These are phyloP conservation scores for Apteryx mantelli DNA, from an alignment of 2,113 vertebrate genomes.

Conservation along the genomic window DNA sequence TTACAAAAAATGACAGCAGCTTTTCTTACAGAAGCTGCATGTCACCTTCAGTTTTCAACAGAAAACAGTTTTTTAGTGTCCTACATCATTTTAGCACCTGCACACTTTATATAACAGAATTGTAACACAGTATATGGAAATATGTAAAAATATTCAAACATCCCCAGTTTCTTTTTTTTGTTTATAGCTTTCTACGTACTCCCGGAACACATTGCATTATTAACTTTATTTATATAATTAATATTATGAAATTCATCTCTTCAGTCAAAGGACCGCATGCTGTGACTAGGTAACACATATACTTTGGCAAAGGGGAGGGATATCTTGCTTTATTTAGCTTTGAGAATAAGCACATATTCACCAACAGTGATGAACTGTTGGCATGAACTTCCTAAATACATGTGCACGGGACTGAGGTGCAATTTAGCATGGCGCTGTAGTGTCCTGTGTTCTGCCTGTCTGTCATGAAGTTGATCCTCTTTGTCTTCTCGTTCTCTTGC, in stretches of 20 bases:
- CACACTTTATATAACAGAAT: background rate
- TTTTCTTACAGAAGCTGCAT: background rate
- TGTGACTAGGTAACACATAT: background rate
- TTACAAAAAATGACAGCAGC: slow-evolving; percentile 29
- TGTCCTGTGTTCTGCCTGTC: background rate
- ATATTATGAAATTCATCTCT: background rate
- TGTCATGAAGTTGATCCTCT: background rate
- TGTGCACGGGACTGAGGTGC: fast-evolving
- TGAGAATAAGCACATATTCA: background rate
- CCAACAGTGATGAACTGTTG: background rate
- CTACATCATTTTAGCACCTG: background rate
- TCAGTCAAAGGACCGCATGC: background rate
- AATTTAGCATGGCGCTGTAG: fast-evolving
- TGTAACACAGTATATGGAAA: background rate
- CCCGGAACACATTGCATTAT: background rate
- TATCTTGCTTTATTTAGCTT: background rate
- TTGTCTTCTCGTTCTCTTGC: background rate
- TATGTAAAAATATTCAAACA: background rate
- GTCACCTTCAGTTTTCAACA: slow-evolving; percentile 24
- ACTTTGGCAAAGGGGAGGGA: fast-evolving
- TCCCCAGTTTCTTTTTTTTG: background rate
- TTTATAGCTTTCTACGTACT: background rate
- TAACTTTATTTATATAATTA: background rate
- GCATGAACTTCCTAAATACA: background rate
- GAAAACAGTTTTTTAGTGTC: background rate